Conservation (phyloP, 2,113 vertebrate genomes). For the Cathartes aura region DNA sequence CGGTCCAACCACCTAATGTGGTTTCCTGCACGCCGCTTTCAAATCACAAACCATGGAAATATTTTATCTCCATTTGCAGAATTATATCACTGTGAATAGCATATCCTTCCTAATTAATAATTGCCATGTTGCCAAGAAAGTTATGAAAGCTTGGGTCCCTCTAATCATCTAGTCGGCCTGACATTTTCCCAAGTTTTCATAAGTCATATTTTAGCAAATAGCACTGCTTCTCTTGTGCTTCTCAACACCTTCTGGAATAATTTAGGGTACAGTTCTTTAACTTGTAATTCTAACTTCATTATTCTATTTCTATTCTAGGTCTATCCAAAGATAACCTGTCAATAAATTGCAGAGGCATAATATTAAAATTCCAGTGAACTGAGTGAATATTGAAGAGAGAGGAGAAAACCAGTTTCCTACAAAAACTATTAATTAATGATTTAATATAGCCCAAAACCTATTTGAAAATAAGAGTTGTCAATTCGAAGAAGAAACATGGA, state of each 20-base stretch:
- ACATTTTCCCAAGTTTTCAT: not conserved
- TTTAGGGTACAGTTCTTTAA: not conserved
- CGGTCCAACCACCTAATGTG: fast-evolving
- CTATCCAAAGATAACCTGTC: not conserved
- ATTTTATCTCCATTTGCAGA: not conserved
- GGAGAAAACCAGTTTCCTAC: not conserved
- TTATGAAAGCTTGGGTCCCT: not conserved
- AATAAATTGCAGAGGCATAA: not conserved
- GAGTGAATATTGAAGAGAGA: not conserved
- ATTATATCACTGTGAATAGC: not conserved
- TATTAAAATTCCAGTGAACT: not conserved
- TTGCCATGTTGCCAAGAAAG: not conserved
- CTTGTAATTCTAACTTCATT: not conserved
- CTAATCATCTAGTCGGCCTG: not conserved
- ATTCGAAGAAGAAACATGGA: not conserved
- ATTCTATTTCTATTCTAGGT: not conserved
- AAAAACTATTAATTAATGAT: not conserved
- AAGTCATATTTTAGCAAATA: not conserved
- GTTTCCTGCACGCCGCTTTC: not conserved
- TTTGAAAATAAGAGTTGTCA: not conserved
- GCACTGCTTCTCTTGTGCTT: not conserved
- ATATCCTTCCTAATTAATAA: not conserved
- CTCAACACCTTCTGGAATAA: not conserved
- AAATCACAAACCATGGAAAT: not conserved
- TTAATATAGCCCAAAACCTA: not conserved